phyloP scores from a whole-genome alignment of 2,888 invertebrate species.

The Mythimna lalbum region DNA sequence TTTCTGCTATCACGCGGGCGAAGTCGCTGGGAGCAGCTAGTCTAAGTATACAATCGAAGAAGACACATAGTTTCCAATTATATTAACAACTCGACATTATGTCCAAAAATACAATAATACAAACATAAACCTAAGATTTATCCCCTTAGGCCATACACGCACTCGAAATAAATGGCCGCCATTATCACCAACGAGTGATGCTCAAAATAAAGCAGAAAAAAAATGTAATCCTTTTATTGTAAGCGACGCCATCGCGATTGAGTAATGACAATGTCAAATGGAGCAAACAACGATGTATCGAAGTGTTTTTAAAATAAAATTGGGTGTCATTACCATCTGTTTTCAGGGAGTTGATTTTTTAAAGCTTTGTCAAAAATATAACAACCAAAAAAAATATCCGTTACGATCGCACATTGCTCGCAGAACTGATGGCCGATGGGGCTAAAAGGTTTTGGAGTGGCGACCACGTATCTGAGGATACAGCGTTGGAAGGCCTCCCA shows the following conservation, averaged over 20 bases:
- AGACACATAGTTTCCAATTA: conserved; percentile 18
- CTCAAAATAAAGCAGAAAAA: conserved; percentile 37
- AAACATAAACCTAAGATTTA: conserved; percentile 35
- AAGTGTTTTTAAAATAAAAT: conserved; percentile 33
- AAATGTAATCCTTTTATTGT: conserved; percentile 45
- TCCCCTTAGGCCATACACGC: conserved; percentile 29
- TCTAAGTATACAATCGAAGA: background rate
- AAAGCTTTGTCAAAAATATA: background rate
- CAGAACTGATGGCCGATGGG: too few species aligned
- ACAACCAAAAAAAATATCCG: too few species aligned
- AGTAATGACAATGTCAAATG: conserved; percentile 42
- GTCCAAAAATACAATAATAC: conserved; percentile 12
- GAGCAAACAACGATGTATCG: conserved; percentile 38
- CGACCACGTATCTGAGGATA: too few species aligned
- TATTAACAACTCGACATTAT: conserved; percentile 10
- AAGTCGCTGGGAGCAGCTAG: too few species aligned
- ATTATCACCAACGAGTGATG: conserved; percentile 27
- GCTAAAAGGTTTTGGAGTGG: too few species aligned
- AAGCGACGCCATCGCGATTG: conserved; percentile 28
- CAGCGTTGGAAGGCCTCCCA: too few species aligned
- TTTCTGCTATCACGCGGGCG: too few species aligned
- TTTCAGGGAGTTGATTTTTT: conserved; percentile 9
- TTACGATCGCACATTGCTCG: too few species aligned
- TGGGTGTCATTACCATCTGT: conserved; percentile 8
- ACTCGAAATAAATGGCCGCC: conserved; percentile 43